Evolutionary conservation across 2,113 vertebrate genomes (phyloP).

Genomic region (Columba janthina): DNA sequence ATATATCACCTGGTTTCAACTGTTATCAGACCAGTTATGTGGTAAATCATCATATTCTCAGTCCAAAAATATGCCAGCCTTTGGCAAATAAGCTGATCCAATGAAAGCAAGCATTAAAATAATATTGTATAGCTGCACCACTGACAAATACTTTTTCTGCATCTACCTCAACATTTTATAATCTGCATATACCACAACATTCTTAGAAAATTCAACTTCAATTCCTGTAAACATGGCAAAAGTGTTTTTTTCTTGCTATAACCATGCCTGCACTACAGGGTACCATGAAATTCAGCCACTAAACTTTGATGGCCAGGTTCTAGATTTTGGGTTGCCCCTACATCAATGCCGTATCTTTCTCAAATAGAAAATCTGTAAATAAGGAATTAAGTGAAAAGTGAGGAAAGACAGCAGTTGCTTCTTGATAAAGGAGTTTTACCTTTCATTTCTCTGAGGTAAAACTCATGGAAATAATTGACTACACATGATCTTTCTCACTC

Average conservation of each 20-base stretch:
- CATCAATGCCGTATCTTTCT: not conserved
- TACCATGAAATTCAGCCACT: not conserved
- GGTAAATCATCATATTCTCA: not conserved
- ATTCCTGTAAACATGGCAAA: not conserved
- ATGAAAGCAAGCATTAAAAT: not conserved
- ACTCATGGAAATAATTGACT: not conserved
- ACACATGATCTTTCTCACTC: not conserved
- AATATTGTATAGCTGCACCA: not conserved
- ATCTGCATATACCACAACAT: not conserved
- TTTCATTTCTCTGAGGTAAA: not conserved
- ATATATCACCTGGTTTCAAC: not conserved
- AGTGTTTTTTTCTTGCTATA: not conserved
- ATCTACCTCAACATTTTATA: not conserved
- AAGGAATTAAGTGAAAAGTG: not conserved
- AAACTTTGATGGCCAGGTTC: not conserved
- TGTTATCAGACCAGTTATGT: fast-evolving
- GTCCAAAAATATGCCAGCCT: not conserved
- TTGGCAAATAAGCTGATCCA: not conserved
- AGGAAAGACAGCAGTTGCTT: not conserved
- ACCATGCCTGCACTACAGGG: not conserved
- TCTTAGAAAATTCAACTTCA: not conserved
- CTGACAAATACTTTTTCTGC: not conserved
- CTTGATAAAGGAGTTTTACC: not conserved
- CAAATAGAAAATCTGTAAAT: not conserved
- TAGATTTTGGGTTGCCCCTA: not conserved